These are phyloP conservation scores for Vidua macroura DNA, from an alignment of 2,113 vertebrate genomes.

Conservation along the genomic window DNA sequence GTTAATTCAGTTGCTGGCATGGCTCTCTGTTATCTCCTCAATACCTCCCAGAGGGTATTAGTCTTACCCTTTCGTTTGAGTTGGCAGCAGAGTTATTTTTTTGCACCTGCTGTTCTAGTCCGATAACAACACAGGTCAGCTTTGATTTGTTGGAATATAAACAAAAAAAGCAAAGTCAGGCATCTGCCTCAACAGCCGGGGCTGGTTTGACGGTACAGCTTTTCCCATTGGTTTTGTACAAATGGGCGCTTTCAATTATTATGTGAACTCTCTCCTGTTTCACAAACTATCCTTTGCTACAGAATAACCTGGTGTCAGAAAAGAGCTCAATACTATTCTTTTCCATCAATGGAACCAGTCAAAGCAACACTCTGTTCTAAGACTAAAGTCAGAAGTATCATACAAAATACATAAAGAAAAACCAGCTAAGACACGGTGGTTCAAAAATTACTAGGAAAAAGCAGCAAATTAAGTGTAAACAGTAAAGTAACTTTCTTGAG, in stretches of 20 bases:
- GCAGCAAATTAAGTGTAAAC: not conserved
- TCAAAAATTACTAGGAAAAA: not conserved
- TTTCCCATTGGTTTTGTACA: conserved; percentile 66
- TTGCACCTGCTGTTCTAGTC: conserved; percentile 80
- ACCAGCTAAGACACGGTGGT: not conserved
- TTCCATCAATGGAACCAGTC: conserved; percentile 28
- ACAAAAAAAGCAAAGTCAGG: conserved; percentile 78
- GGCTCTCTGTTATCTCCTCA: conserved; percentile 74
- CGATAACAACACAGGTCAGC: conserved; percentile 75
- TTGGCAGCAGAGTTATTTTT: conserved; percentile 77
- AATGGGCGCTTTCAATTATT: conserved; percentile 56
- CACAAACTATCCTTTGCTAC: not conserved
- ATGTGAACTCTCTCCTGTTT: not conserved
- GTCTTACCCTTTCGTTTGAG: conserved; percentile 74
- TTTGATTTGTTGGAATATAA: conserved; percentile 82
- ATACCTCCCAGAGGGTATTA: conserved; percentile 76
- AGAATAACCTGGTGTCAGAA: not conserved
- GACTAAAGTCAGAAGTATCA: not conserved
- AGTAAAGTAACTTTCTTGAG: not conserved
- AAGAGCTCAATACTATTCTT: conserved; percentile 21
- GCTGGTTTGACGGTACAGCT: conserved; percentile 55
- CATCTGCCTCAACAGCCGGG: conserved; percentile 75
- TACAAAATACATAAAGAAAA: not conserved
- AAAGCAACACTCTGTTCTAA: not conserved
- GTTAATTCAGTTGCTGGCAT: conserved; percentile 78